Evolutionary conservation across 2,888 invertebrate genomes (phyloP).

Genomic region (Ophioninae sp.): DNA sequence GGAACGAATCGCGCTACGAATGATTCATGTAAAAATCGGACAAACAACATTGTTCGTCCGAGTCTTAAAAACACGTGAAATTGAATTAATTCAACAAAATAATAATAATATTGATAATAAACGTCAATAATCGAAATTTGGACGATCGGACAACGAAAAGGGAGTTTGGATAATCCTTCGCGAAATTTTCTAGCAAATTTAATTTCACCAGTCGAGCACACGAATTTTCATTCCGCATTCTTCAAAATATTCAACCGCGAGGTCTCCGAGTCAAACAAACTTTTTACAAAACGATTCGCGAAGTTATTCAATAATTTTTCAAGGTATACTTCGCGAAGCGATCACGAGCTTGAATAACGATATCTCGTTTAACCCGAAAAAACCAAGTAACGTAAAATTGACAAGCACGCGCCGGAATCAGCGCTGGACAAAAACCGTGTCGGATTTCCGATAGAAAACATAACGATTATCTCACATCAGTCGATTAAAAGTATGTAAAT

Average conservation of each 20-base stretch:
- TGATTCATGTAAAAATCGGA: neutral
- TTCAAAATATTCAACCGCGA: neutral
- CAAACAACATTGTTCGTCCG: neutral
- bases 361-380: neutral
- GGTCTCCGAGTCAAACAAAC: neutral
- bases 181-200: neutral
- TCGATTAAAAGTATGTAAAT: constrained; percentile 17
- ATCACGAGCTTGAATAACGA: neutral
- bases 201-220: neutral
- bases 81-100: neutral
- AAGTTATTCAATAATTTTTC: neutral
- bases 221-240: neutral
- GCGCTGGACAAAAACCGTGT: neutral
- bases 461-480: neutral
- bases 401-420: constrained; percentile 1
- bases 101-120: neutral
- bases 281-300: neutral
- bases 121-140: neutral
- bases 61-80: neutral
- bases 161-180: neutral
- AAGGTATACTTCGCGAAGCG: neutral
- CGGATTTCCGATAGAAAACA: neutral
- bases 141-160: neutral
- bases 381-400: neutral
- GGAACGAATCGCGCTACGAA: neutral